A percentile compares a stretch with the other conserved stretches of the same genome.
Conservation (phyloP, 2,113 vertebrate species). For the Serinus canaria region DNA sequence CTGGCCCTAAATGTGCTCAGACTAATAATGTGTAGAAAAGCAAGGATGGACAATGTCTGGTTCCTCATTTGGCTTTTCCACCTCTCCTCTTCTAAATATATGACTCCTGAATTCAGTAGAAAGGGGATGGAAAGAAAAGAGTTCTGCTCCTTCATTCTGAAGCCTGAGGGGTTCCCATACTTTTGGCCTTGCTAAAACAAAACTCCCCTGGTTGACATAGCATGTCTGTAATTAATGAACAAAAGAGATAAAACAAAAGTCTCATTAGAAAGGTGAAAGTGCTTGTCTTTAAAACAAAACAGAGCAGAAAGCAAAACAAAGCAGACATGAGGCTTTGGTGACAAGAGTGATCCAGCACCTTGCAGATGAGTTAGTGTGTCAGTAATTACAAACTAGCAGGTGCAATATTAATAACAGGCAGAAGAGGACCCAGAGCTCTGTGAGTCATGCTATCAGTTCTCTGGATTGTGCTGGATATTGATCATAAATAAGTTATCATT, state of each 20-base stretch:
- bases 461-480: background rate
- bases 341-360: background rate
- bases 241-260: background rate
- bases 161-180: background rate
- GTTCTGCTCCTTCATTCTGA: background rate
- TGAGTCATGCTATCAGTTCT: background rate
- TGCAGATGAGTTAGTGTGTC: background rate
- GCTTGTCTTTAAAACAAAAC: background rate
- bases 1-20: background rate
- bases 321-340: background rate
- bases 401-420: background rate
- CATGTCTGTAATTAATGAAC: background rate
- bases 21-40: background rate
- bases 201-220: fast-evolving
- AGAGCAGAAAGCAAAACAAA: background rate
- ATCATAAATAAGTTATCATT: slow-evolving; percentile 35
- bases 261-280: background rate
- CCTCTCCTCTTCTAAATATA: background rate
- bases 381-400: background rate
- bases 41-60: background rate
- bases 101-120: background rate
- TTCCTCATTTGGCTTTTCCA: background rate
- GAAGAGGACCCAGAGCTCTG: background rate
- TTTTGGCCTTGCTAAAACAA: background rate
- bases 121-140: background rate